These are phyloP conservation scores for Mimachlamys varia DNA, from an alignment of 2,888 invertebrate species.

Conservation along the genomic window DNA sequence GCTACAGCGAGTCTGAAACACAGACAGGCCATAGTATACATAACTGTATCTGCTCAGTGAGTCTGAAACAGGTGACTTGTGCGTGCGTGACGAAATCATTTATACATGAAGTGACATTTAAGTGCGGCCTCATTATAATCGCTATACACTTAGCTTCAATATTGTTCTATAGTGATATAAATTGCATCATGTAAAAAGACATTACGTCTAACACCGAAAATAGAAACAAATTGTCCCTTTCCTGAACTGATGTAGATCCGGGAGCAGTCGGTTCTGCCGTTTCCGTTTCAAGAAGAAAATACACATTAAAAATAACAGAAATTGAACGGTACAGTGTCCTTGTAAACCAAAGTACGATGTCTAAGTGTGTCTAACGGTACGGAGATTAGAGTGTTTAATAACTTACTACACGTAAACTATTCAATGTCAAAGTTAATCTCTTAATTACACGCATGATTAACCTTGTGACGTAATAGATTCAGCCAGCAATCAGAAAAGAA, in stretches of 20 bases:
- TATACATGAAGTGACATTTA: too few relatives aligned
- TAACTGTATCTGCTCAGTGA: too few relatives aligned
- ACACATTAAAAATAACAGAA: not conserved
- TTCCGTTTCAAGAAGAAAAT: not conserved
- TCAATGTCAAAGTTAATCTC: not conserved
- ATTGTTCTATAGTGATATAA: not conserved
- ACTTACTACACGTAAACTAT: not conserved
- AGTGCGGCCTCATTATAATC: too few relatives aligned
- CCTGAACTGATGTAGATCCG: not conserved
- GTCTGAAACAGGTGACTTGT: too few relatives aligned
- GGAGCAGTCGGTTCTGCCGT: not conserved
- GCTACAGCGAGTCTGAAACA: too few relatives aligned
- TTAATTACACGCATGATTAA: not conserved
- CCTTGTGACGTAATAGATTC: not conserved
- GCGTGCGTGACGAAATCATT: too few relatives aligned
- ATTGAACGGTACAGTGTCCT: not conserved
- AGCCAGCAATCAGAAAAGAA: not conserved
- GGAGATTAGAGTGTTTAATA: not conserved
- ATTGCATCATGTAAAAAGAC: not conserved
- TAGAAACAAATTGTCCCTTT: not conserved
- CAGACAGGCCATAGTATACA: too few relatives aligned
- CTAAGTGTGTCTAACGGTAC: not conserved
- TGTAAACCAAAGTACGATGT: not conserved
- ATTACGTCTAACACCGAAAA: not conserved
- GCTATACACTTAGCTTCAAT: not conserved